Conservation (phyloP, 2,113 vertebrate species). For the Indicator indicator region DNA sequence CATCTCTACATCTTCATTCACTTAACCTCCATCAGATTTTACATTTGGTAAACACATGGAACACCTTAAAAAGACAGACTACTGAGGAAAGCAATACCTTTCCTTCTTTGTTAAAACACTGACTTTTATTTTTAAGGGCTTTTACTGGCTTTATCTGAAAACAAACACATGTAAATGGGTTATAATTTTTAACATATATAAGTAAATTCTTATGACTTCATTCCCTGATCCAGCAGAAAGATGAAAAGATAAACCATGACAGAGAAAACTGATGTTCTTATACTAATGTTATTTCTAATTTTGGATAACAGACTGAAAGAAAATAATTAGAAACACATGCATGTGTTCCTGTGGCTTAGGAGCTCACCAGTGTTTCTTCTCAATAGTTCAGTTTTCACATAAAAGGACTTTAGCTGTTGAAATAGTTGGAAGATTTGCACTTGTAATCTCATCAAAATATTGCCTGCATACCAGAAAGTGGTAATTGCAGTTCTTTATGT, state of each 20-base stretch:
- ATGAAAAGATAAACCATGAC: not conserved
- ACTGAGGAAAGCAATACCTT: not conserved
- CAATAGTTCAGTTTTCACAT: not conserved
- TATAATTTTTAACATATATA: not conserved
- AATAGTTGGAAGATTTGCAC: not conserved
- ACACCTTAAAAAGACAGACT: not conserved
- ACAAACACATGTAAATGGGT: not conserved
- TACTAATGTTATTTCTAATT: not conserved
- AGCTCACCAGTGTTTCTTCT: not conserved
- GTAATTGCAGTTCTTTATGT: not conserved
- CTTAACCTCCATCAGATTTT: not conserved
- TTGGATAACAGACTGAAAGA: not conserved
- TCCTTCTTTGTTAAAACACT: not conserved
- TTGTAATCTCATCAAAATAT: not conserved
- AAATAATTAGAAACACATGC: not conserved
- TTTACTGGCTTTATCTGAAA: not conserved
- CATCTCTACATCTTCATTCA: not conserved
- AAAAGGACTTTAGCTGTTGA: not conserved
- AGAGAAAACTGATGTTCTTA: not conserved
- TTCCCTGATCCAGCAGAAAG: not conserved
- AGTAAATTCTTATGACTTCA: not conserved
- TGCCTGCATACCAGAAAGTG: not conserved
- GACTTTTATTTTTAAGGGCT: not conserved
- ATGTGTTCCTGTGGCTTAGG: not conserved
- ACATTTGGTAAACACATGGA: not conserved